phyloP scores from a whole-genome alignment of 1,140 invertebrate genomes.

The Bathynomus jamesi region DNA sequence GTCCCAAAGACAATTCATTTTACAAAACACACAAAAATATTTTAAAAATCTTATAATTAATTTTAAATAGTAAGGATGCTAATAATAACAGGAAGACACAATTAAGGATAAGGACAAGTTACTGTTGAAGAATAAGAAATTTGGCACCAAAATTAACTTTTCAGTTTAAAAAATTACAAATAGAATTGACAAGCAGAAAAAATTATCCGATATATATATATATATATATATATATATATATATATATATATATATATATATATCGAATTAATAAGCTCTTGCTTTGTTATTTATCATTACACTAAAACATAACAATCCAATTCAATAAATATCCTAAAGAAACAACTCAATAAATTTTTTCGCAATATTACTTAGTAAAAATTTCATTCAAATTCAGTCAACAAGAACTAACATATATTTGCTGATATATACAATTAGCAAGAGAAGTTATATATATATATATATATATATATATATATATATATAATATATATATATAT shows the following conservation, averaged over 20 bases:
- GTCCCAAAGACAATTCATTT: background rate
- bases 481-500: background rate
- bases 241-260: background rate
- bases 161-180: background rate
- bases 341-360: too few species aligned
- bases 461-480: background rate
- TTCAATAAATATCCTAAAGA: too few species aligned
- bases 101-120: background rate
- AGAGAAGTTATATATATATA: background rate
- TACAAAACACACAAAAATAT: background rate
- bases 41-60: background rate
- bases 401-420: background rate
- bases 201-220: background rate
- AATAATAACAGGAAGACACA: background rate
- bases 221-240: conserved; percentile 2
- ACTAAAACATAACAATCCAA: background rate
- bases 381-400: background rate
- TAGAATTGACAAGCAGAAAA: background rate
- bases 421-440: background rate
- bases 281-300: background rate
- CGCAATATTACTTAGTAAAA: background rate
- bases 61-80: background rate
- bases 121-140: background rate
- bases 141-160: background rate
- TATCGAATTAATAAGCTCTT: background rate